Evolutionary conservation across 1,140 invertebrate species (phyloP), one percentile per base, ranked within the genome.

Genomic region (Popillia japonica): DNA sequence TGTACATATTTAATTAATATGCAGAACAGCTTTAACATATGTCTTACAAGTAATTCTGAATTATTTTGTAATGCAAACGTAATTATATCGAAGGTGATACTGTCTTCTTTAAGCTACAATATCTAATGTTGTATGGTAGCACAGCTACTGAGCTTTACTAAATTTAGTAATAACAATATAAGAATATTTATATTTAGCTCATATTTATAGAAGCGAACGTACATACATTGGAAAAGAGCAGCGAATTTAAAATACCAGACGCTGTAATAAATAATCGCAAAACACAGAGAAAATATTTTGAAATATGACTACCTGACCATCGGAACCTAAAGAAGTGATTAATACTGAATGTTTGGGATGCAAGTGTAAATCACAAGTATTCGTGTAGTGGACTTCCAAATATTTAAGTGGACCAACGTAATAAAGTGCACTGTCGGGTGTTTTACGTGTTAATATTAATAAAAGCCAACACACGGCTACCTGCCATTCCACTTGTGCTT

Each of bases 361-460:
- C 75, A 44, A 48, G 75, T 76, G 75, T 76, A 76, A 76, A 76
- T 76, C 75, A 76, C 75, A 23, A 74, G 20, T 74, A 74, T 74
- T 44, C 17, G 22, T 40, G 74, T 73, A 48, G 7, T n/a, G 75
- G 42, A n/a, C 75, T 55, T 42, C 75, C 23, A 76, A 76, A 76
- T 76, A 76, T 76, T 76, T 55, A 76, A 27, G 23, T 42, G 75
- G 41, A 76, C 41, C 23, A 20, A 55, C 17, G 44, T 48, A 76
- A 76, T 76, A 76, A 76, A 76, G 75, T 76, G 44, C 42, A 27
- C 41, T 23, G 75, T 76, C 75, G 10, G 41, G 75, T 55, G 23
- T 48, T 76, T 76, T 27, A 76, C 75, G 75, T 76, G 75, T 76
- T 76, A 76, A 48, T 76, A 76, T 76, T 76, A 76, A 76, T 76